Evolutionary conservation across 2,113 vertebrate genomes (phyloP).

Genomic region (Chaetorhynchus papuensis): DNA sequence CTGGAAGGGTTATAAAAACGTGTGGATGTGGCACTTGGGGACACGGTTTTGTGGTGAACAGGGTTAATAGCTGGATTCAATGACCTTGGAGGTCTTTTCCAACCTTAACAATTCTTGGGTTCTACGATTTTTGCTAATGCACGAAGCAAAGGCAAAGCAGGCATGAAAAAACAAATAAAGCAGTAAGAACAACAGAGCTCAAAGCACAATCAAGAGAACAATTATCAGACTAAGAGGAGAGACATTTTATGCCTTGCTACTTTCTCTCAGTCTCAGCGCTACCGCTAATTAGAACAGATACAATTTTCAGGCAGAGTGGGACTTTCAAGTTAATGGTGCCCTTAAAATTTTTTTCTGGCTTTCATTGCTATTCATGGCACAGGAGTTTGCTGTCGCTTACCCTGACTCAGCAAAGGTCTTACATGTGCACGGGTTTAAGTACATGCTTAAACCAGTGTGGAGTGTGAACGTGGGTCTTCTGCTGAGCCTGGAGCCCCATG

Average conservation of each 20-base stretch:
- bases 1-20: not conserved
- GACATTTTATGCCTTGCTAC: not conserved
- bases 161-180: not conserved
- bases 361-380: not conserved
- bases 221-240: not conserved
- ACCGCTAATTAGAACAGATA: not conserved
- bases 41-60: not conserved
- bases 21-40: not conserved
- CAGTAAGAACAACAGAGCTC: not conserved
- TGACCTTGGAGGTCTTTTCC: not conserved
- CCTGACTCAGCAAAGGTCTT: not conserved
- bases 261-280: not conserved
- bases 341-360: not conserved
- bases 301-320: not conserved
- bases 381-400: not conserved
- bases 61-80: not conserved
- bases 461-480: not conserved
- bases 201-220: slow-evolving; percentile 8
- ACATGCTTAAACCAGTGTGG: not conserved
- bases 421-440: not conserved
- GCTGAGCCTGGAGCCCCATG: not conserved
- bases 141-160: not conserved
- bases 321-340: slow-evolving; percentile 2
- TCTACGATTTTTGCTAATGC: not conserved
- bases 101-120: not conserved